Evolutionary conservation across 2,888 invertebrate genomes (phyloP).

Genomic region (Lasioglossum villosulum): DNA sequence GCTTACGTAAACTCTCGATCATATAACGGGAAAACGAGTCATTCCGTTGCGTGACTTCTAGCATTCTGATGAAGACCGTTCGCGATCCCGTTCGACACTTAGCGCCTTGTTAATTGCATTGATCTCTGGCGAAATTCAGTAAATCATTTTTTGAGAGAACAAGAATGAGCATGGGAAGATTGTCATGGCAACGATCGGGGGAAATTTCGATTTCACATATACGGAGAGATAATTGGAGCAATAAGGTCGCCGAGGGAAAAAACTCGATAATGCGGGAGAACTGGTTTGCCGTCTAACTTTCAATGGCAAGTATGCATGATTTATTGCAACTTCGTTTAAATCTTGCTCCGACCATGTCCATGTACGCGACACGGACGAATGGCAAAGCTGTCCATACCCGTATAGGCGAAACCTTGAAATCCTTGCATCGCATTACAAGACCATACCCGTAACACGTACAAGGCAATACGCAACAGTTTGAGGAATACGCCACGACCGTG

Average conservation of each 20-base stretch:
- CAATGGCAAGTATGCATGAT: slow-evolving; percentile 54
- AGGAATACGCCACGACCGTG: slow-evolving; percentile 68
- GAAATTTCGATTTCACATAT: slow-evolving; percentile 37
- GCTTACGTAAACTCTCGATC: background rate
- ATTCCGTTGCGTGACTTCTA: background rate
- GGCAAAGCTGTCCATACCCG: slow-evolving; percentile 45
- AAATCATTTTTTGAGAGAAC: too few species aligned
- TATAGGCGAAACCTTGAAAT: slow-evolving; percentile 70
- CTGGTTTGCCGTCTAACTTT: slow-evolving; percentile 47
- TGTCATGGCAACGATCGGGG: background rate
- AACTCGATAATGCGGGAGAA: slow-evolving; percentile 17
- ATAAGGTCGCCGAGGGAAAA: slow-evolving; percentile 20
- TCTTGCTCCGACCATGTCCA: slow-evolving; percentile 36
- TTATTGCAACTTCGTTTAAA: slow-evolving; percentile 53
- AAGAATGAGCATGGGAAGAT: background rate
- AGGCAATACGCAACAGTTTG: slow-evolving; percentile 66
- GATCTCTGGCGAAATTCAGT: too few species aligned
- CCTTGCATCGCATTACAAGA: slow-evolving; percentile 70
- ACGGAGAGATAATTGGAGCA: slow-evolving; percentile 28
- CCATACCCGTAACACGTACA: slow-evolving; percentile 64
- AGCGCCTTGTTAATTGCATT: too few species aligned
- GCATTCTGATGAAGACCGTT: background rate
- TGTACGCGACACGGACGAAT: slow-evolving; percentile 35
- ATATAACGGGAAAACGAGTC: background rate
- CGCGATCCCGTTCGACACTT: background rate